Conservation (phyloP, 2,113 vertebrate genomes). For the Myotis davidii region DNA sequence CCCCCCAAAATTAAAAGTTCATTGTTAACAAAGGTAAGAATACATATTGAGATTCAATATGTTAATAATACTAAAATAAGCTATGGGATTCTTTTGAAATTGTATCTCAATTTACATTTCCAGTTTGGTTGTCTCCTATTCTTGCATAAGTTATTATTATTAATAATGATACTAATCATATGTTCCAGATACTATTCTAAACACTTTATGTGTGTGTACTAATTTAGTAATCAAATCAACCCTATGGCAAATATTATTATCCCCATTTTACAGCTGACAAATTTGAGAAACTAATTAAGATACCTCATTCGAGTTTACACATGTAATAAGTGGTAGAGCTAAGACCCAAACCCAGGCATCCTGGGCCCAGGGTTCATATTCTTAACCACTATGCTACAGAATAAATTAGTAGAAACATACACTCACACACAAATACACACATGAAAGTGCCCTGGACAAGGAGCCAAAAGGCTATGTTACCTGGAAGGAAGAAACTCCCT, state of each 20-base stretch:
- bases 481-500: background rate
- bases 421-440: background rate
- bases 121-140: background rate
- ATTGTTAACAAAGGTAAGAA: background rate
- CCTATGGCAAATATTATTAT: background rate
- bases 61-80: background rate
- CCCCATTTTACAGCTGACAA: background rate
- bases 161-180: background rate
- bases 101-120: background rate
- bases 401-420: background rate
- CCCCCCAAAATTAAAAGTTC: background rate
- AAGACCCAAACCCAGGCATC: background rate
- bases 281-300: background rate
- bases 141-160: background rate
- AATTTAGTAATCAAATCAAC: constrained; percentile 3
- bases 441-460: background rate
- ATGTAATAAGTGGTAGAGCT: background rate
- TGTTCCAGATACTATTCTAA: background rate
- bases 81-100: background rate
- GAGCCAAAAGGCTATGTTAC: background rate
- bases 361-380: background rate
- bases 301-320: background rate
- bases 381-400: background rate
- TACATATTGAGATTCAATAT: background rate
- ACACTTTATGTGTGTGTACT: background rate